Base-by-base conservation (phyloP, 1,140 invertebrate species). In the Lepidotrigona ventralis region DNA sequence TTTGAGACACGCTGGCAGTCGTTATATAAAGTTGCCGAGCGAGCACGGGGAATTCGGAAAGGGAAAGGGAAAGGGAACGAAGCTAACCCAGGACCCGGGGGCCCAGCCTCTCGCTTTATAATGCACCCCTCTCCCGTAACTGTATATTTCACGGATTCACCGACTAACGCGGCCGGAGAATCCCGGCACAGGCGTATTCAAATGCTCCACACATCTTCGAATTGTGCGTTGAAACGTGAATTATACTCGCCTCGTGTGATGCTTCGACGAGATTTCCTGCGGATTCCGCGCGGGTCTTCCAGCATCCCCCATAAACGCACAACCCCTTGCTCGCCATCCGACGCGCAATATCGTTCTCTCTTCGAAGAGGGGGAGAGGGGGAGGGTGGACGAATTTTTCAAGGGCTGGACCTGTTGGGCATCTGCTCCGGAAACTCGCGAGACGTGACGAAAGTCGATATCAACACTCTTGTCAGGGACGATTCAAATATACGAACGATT, bases 81-180 rank as follows among this genome's bases (percentile, higher is more conserved):
- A 73, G 86, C 66, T 73, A 82, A 78, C 64, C 54, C 81, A 82
- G 53, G 53, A 77, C 78, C 78, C 82, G 73, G 72, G 39, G 39
- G 39, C 68, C 70, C 70, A 74, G 68, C 73, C 85, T 86, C 85
- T 64, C 85, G 88, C 86, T 88, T 91, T 92, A 91, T 91, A 91
- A 92, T 91, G 90, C 89, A 87, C 89, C 88, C 81, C 78, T 33
- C 81, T 33, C 81, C 86, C 86, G 88, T 90, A 92, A 90, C 91
- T 92, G 91, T 92, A 91, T 90, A 91, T 91, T 91, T 91, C 90
- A 90, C 88, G 90, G 89, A 87, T 85, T 87, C 86, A 79, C 78
- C 82, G 86, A 84, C 74, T 87, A 88, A 88, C 86, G 86, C 73
- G 80, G 69, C 60, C 76, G 64, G 75, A 85, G 84, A 88, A 85